These are phyloP conservation scores for Aythya fuligula DNA, from an alignment of 2,797 vertebrate genomes.

Conservation along the genomic window DNA sequence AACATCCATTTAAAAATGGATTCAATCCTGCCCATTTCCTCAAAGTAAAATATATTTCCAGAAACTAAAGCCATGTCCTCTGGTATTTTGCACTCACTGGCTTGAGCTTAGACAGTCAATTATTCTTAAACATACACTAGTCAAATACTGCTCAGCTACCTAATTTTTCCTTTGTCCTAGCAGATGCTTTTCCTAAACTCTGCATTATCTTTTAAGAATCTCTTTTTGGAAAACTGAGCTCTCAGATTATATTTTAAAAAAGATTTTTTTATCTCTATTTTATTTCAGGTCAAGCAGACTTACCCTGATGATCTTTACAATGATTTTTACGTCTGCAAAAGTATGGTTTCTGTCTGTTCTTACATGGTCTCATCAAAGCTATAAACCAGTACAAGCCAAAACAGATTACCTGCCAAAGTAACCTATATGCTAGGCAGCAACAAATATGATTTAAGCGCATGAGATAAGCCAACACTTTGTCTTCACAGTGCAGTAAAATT, in stretches of 20 bases:
- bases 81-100: not conserved
- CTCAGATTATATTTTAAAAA: not conserved
- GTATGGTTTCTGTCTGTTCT: slow-evolving; percentile 12
- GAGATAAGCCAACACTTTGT: slow-evolving; percentile 34
- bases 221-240: not conserved
- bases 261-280: not conserved
- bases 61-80: not conserved
- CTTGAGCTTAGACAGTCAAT: not conserved
- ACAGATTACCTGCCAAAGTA: slow-evolving; percentile 47
- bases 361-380: not conserved
- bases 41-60: not conserved
- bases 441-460: slow-evolving; percentile 23
- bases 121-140: not conserved
- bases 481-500: slow-evolving; percentile 16
- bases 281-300: not conserved
- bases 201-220: not conserved
- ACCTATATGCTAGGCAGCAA: slow-evolving; percentile 12
- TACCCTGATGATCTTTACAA: slow-evolving; percentile 7
- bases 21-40: not conserved
- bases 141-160: not conserved
- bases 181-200: not conserved
- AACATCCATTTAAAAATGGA: not conserved
- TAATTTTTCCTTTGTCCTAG: not conserved
- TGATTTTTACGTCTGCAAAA: not conserved
- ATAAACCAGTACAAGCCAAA: not conserved